phyloP scores from a whole-genome alignment of 1,140 invertebrate genomes.

The Araneus ventricosus region DNA sequence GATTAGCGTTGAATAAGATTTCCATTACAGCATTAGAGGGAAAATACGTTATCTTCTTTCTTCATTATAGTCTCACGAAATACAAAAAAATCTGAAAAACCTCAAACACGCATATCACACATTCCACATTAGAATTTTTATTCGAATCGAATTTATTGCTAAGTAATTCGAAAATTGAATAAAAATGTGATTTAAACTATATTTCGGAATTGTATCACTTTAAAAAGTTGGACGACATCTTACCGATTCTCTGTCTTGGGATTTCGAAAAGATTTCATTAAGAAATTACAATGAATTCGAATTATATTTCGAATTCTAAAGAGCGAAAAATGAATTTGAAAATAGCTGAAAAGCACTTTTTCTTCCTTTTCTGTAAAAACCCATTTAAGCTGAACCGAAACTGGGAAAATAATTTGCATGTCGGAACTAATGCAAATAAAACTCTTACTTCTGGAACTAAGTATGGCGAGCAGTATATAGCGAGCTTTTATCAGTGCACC shows the following conservation, averaged over 20 bases:
- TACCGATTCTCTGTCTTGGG: neutral
- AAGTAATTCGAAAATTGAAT: constrained; percentile 57
- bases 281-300: constrained; percentile 68
- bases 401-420: constrained; percentile 66
- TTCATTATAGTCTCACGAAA: neutral
- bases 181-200: constrained; percentile 54
- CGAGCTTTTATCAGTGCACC: constrained; percentile 41
- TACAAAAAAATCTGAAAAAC: neutral
- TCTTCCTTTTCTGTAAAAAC: constrained; percentile 49
- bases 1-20: neutral
- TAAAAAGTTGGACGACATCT: neutral
- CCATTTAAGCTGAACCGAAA: constrained; percentile 39
- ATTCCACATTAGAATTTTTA: constrained; percentile 49
- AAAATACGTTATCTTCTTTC: neutral
- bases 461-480: neutral
- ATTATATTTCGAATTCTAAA: neutral
- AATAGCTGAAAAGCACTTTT: constrained; percentile 48
- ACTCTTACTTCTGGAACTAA: constrained; percentile 66
- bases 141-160: constrained; percentile 49
- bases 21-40: neutral
- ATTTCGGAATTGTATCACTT: constrained; percentile 42
- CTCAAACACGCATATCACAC: constrained; percentile 22
- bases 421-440: constrained; percentile 68
- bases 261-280: constrained; percentile 63
- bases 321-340: constrained; percentile 54